These are phyloP conservation scores for Lagodon rhomboides DNA, from an alignment of 2,797 vertebrate species.

Conservation along the genomic window DNA sequence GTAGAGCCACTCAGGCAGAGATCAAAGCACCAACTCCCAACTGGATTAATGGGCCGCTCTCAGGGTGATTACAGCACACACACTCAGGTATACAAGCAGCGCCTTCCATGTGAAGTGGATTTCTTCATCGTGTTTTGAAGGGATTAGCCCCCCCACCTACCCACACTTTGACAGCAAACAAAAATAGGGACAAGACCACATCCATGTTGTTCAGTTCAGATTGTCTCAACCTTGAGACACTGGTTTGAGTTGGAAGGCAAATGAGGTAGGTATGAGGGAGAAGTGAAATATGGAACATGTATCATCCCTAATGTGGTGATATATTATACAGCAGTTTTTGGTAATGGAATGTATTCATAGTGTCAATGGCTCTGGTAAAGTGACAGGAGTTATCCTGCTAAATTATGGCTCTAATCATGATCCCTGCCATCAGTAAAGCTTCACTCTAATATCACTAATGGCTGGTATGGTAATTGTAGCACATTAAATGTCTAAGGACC, in stretches of 20 bases:
- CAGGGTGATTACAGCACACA: constrained; percentile 55
- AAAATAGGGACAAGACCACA: constrained; percentile 23
- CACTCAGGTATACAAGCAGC: constrained; percentile 46
- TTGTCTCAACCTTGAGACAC: constrained; percentile 66
- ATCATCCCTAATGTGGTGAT: constrained; percentile 70
- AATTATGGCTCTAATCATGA: constrained; percentile 78
- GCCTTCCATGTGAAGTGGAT: constrained; percentile 51
- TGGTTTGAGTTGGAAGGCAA: constrained; percentile 40
- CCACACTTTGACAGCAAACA: constrained; percentile 33
- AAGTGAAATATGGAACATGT: constrained; percentile 59
- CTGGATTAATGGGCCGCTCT: constrained; percentile 67
- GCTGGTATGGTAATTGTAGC: constrained; percentile 81
- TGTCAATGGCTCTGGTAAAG: constrained; percentile 79
- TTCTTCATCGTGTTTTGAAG: constrained; percentile 64
- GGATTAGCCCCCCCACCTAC: constrained; percentile 40
- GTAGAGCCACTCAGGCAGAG: constrained; percentile 59
- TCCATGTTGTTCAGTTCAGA: constrained; percentile 35
- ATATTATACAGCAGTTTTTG: constrained; percentile 71
- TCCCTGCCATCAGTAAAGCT: constrained; percentile 80
- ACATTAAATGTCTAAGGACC: constrained; percentile 79
- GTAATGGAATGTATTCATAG: constrained; percentile 76
- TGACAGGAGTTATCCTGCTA: constrained; percentile 78
- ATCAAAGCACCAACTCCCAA: constrained; percentile 57
- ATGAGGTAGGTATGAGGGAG: constrained; percentile 42
- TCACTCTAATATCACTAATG: constrained; percentile 85